Base-by-base conservation (phyloP, 1,140 invertebrate genomes). In the Thaumetopoea pityocampa region DNA sequence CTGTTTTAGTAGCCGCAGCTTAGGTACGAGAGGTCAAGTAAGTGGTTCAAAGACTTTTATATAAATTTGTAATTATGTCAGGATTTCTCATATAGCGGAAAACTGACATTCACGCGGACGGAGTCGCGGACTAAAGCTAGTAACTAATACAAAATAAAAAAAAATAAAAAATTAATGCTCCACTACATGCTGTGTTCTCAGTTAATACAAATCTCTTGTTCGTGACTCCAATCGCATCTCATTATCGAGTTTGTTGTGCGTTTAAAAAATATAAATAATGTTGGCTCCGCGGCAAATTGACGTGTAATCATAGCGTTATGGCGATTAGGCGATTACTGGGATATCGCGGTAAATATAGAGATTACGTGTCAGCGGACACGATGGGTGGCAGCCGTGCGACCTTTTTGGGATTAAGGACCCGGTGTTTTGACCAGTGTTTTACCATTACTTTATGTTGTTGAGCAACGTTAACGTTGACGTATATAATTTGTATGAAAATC, bases 181-280 rank as follows among this genome's bases (percentile, higher is more conserved):
- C 11, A 50, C 54, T 59, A 56, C 43, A 58, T 34, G 2, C 16
- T 42, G 7, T 74, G 56, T 66, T 26, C 54, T 23, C 58, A n/a
- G n/a, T n/a, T 51, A 32, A 71, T 55, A 59, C 54, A 61, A 64
- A 62, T 49, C 53, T 49, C 28, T 44, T 41, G 55, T 67, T 71
- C 72, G 76, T 74, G 76, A 70, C 58, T 65, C 55, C 58, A 69
- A 68, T 62, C 59, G 42, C 48, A 60, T 51, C 71, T 78, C 67
- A 78, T 78, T 81, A 81, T 76, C 63, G 61, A 67, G 64, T 78
- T 73, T 65, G 58, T 63, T 67, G 54, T 65, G 53, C 57, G 66
- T 70, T 78, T 76, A 68, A 76, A 73, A 74, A 73, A 63, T 68
- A 76, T 74, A 73, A 81, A 81, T 74, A 73, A 76, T 73, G 53